Evolutionary conservation across 2,888 invertebrate genomes (phyloP), one percentile per base, ranked within the genome.

Genomic region (Clivina fossor): DNA sequence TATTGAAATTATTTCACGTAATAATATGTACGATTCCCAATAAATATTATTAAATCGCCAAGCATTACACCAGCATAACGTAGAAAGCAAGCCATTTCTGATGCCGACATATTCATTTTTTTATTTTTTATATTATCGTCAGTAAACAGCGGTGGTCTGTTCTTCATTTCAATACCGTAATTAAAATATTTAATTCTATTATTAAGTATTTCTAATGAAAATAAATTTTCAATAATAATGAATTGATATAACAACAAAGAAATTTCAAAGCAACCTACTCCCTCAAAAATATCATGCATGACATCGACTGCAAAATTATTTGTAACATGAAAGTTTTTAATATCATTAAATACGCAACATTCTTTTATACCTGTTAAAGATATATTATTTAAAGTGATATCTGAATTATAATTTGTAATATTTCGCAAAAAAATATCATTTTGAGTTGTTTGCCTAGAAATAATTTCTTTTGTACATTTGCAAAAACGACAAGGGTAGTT

Each of bases 401-500:
- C 54, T 13, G 22, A 24, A 44, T 16, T 19, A 41, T 60, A 59
- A 40, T 46, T 26, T 9, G 15, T 9, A 38, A 24, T 48, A 28
- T 28, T 46, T 35, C 55, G 32, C 18, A 53, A 9, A 30, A 22
- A 24, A 28, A 46, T 59, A 49, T 26, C 58, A 51, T 61, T 41
- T 55, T 61, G 60, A 53, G 30, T 50, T 8, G 11, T 44, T 40
- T 46, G 46, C 5, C 8, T 24, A 48, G 51, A 28, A 3, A 50
- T 22, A 28, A 30, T 19, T 37, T 51, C 46, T 58, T 60, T 61
- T 7, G 44, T 24, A 15, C 43, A 47, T 46, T 26, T 54, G 30
- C 64, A 64, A 50, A 63, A 55, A 33, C 63, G 16, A 47, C 63
- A 62, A 26, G 57, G 59, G 38, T 57, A 47, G 19, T 48, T 32